Evolutionary conservation across 2,797 vertebrate species (phyloP), one percentile per base, ranked within the genome.

Genomic region (Coreius guichenoti): DNA sequence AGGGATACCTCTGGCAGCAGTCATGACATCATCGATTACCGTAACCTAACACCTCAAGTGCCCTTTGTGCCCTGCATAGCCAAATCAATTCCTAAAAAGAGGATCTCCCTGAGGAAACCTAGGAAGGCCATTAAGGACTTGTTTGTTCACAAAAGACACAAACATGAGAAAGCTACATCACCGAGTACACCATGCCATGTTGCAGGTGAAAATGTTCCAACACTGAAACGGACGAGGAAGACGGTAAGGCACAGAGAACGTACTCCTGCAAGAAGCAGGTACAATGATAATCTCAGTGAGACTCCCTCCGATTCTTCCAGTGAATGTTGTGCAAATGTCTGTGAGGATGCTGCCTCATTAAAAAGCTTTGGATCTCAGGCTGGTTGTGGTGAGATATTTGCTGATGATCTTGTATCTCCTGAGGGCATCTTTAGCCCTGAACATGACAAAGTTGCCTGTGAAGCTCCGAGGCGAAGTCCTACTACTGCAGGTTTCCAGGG

Each of bases 301-400:
- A 80, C 94, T 78, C 93, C 92, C 58, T 95, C 95, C 0, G 96
- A 97, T 72, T 93, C 95, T 1, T 94, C 95, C 54, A 92, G 94
- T 0, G 95, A 96, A 86, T 94, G 90, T 82, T 95, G 94, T 81
- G 89, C 91, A n/a, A 89, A 92, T 33, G 77, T 96, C 7, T 96
- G 94, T 80, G 96, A 97, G 80, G 96, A 97, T 0, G 94, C 95
- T 0, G 94, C 95, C 54, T 97, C 96, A 0, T 91, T 97, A 54
- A 96, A 97, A 90, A 97, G 96, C 88, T 97, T 97, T 43, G 96
- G 96, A 84, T 97, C 96, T 1, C 95, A 96, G 77, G 96, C 95
- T 0, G 96, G 96, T n/a, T 97, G 96, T 39, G 96, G 96, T 49
- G 96, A 97, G 89, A 96, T 97, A 90, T 97, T 96, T 90, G 96